Conservation (phyloP, 1,140 invertebrate species). For the Nixonia krombeini region DNA sequence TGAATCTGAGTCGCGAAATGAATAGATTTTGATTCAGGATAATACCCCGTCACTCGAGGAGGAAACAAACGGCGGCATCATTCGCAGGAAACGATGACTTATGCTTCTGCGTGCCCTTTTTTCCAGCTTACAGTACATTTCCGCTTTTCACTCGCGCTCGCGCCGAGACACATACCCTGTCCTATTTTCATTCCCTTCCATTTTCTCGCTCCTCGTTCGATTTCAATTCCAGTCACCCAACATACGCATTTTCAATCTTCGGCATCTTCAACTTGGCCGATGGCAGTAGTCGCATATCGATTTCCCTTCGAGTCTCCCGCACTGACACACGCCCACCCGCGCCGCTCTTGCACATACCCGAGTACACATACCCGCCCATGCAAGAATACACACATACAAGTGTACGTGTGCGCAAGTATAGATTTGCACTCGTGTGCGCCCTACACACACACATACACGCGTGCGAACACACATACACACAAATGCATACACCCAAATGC, state of each 20-base stretch:
- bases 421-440: too few relatives aligned
- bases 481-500: too few relatives aligned
- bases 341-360: too few relatives aligned
- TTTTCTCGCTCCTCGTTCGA: slow-evolving; percentile 45
- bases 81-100: slow-evolving; percentile 30
- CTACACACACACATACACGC: too few relatives aligned
- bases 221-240: slow-evolving; percentile 57
- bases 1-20: too few relatives aligned
- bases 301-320: slow-evolving; percentile 51
- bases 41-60: too few relatives aligned
- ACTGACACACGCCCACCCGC: too few relatives aligned
- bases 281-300: slow-evolving; percentile 54
- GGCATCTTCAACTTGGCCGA: slow-evolving; percentile 40
- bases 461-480: too few relatives aligned
- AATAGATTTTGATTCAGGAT: too few relatives aligned
- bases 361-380: too few relatives aligned
- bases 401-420: too few relatives aligned
- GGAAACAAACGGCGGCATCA: neutral
- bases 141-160: slow-evolving; percentile 8
- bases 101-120: slow-evolving; percentile 33
- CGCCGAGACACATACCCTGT: slow-evolving; percentile 33
- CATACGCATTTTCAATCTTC: slow-evolving; percentile 59
- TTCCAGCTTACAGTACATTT: slow-evolving; percentile 32
- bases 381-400: too few relatives aligned
- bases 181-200: slow-evolving; percentile 36